Percentiles rank a stretch among this genome's conserved stretches.
These are phyloP conservation scores for Takifugu flavidus DNA, from an alignment of 2,113 vertebrate genomes.

Conservation along the genomic window DNA sequence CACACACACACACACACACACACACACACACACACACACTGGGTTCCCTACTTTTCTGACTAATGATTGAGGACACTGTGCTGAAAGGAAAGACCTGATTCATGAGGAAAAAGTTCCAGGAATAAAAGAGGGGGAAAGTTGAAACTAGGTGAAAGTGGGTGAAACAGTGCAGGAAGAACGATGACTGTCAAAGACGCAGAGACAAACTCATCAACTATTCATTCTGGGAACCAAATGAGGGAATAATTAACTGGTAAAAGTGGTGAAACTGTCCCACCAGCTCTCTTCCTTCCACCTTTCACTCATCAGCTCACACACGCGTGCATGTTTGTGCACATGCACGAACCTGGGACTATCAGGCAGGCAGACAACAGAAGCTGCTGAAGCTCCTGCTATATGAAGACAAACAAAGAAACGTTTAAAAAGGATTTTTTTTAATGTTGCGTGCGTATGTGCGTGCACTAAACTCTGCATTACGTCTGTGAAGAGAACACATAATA, in stretches of 20 bases:
- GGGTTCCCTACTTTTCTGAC: conserved; percentile 9
- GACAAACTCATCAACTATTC: conserved; percentile 12
- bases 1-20: conserved; percentile 16
- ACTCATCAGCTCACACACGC: too few species aligned
- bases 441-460: too few species aligned
- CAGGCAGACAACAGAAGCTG: too few species aligned
- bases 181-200: conserved; percentile 21
- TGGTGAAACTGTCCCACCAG: neutral
- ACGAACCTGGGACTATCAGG: conserved; percentile 16
- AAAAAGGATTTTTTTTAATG: too few species aligned
- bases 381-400: too few species aligned
- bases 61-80: conserved; percentile 6
- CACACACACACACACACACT: neutral
- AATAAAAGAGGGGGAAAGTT: neutral
- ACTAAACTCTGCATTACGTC: too few species aligned
- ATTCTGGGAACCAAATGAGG: conserved; percentile 7
- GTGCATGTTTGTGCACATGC: neutral
- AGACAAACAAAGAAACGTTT: conserved; percentile 20
- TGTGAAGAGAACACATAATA: too few species aligned
- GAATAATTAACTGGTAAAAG: conserved; percentile 25
- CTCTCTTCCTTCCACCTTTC: conserved; percentile 12
- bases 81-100: neutral
- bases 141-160: neutral
- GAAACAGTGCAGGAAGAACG: neutral
- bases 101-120: conserved; percentile 1